Conservation (phyloP, 1,140 invertebrate genomes). For the Meteorus sp. region DNA sequence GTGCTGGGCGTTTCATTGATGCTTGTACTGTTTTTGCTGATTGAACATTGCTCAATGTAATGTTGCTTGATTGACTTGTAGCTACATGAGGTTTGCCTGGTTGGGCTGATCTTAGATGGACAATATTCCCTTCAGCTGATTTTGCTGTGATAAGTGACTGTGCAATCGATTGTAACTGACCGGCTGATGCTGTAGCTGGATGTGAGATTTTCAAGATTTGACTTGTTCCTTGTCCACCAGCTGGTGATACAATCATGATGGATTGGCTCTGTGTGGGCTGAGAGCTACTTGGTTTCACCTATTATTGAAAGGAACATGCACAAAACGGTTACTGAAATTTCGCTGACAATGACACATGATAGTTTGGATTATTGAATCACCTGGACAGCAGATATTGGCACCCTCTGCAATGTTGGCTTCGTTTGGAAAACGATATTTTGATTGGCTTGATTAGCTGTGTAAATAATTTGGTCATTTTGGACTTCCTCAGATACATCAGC, state of each 20-base stretch:
- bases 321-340: conserved; percentile 12
- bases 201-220: conserved; percentile 58
- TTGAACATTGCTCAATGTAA: conserved; percentile 49
- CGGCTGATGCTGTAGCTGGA: conserved; percentile 49
- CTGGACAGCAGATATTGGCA: conserved; percentile 49
- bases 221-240: conserved; percentile 50
- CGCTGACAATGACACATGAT: conserved; percentile 4
- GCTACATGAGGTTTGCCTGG: conserved; percentile 35
- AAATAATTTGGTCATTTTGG: conserved; percentile 46
- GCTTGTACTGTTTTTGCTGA: conserved; percentile 45
- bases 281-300: conserved; percentile 46
- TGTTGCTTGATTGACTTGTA: conserved; percentile 44
- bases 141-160: conserved; percentile 56
- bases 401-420: conserved; percentile 52
- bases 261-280: conserved; percentile 52
- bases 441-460: conserved; percentile 48
- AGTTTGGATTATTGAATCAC: conserved; percentile 29
- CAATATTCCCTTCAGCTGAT: conserved; percentile 54
- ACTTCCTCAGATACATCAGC: conserved; percentile 42
- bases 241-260: conserved; percentile 56
- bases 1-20: conserved; percentile 48
- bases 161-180: conserved; percentile 53
- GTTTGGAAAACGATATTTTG: conserved; percentile 55
- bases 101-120: conserved; percentile 52
- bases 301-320: conserved; percentile 12